Evolutionary conservation across 2,797 vertebrate genomes (phyloP).

Genomic region (Enteromius unitaeniatus): DNA sequence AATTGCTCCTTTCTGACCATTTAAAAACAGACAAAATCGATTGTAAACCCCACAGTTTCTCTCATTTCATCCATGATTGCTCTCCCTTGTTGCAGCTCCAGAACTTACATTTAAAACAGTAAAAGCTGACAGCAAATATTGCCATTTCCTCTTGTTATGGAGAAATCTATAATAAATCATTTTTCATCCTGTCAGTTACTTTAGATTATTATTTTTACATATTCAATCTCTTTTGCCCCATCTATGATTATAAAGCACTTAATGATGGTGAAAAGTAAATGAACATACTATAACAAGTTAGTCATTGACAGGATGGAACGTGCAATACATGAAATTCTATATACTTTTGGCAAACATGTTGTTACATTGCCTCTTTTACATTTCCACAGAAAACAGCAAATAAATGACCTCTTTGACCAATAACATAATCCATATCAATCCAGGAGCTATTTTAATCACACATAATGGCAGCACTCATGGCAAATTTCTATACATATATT

Average conservation of each 20-base stretch:
- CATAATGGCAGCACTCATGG: slow-evolving; percentile 43
- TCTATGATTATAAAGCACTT: slow-evolving; percentile 41
- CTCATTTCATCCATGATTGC: neutral
- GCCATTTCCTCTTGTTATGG: neutral
- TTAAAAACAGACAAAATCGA: slow-evolving; percentile 7
- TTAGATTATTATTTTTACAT: slow-evolving; percentile 4
- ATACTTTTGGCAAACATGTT: slow-evolving; percentile 28
- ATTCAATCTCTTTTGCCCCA: slow-evolving; percentile 21
- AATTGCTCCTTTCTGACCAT: slow-evolving; percentile 3
- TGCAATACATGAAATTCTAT: neutral
- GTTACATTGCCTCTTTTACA: slow-evolving; percentile 32
- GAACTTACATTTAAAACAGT: slow-evolving; percentile 4
- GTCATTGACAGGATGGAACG: slow-evolving; percentile 17
- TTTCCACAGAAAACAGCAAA: slow-evolving; percentile 32
- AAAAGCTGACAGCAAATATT: slow-evolving; percentile 10
- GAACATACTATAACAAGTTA: neutral
- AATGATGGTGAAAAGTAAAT: slow-evolving; percentile 11
- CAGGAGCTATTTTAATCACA: slow-evolving; percentile 37
- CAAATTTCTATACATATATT: slow-evolving; percentile 23
- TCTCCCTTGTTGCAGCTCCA: neutral
- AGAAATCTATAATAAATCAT: slow-evolving; percentile 22
- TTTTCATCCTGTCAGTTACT: slow-evolving; percentile 16
- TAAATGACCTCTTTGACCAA: slow-evolving; percentile 13
- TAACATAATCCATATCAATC: slow-evolving; percentile 23
- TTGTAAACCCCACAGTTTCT: slow-evolving; percentile 10